A percentile compares a stretch with the other conserved stretches of the same genome.
phyloP scores from a whole-genome alignment of 1,140 invertebrate species.

The Apis florea region DNA sequence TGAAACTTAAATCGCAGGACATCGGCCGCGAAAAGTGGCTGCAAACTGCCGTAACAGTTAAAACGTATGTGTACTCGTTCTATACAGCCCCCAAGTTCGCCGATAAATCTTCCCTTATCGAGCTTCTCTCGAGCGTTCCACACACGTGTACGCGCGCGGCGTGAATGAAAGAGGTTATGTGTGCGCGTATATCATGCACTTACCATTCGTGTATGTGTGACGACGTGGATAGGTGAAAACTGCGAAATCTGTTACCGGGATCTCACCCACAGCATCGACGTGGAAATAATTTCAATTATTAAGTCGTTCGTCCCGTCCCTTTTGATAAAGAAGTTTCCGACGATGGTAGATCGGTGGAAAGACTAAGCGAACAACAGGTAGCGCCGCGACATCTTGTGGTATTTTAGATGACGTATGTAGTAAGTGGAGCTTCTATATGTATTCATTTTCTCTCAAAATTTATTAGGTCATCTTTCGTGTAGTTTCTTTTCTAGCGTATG shows the following conservation, averaged over 20 bases:
- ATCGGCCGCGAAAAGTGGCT: constrained; percentile 38
- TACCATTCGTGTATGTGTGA: too few species aligned
- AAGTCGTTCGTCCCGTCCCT: constrained; percentile 24
- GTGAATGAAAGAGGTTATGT: neutral
- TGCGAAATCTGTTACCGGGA: constrained; percentile 27
- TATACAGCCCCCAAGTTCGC: constrained; percentile 53
- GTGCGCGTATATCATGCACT: neutral
- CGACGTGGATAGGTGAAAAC: neutral
- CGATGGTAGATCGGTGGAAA: too few species aligned
- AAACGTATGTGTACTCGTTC: constrained; percentile 53
- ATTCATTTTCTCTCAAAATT: neutral
- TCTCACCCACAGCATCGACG: constrained; percentile 10
- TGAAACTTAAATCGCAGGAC: constrained; percentile 41
- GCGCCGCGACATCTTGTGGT: neutral
- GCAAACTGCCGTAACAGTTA: constrained; percentile 53
- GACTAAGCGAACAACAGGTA: constrained; percentile 11
- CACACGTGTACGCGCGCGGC: neutral
- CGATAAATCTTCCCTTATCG: constrained; percentile 61
- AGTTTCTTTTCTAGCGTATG: too few species aligned
- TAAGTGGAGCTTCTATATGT: too few species aligned
- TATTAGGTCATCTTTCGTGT: too few species aligned
- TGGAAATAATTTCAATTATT: constrained; percentile 45
- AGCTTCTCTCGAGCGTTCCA: neutral
- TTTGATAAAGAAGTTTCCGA: constrained; percentile 20
- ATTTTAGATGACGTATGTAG: neutral